phyloP scores from a whole-genome alignment of 2,113 vertebrate species.

The Neofelis nebulosa region DNA sequence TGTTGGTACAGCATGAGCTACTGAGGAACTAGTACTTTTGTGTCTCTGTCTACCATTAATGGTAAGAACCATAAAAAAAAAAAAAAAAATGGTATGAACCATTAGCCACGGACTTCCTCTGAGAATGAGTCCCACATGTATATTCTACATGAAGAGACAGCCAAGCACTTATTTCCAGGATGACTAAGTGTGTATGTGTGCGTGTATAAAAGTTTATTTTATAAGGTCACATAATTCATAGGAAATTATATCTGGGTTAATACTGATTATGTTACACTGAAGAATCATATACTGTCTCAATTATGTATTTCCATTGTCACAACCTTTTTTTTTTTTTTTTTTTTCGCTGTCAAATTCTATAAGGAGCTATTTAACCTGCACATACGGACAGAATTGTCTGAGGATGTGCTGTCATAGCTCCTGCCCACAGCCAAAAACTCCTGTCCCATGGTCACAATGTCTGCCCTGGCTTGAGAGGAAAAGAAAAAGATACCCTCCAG shows the following conservation, averaged over 20 bases:
- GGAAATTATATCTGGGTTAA: background rate
- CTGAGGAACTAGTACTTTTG: background rate
- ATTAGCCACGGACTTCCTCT: constrained; percentile 28
- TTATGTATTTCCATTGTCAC: background rate
- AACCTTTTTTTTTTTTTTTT: background rate
- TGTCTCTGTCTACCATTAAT: background rate
- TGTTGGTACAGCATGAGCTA: background rate
- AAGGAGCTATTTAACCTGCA: background rate
- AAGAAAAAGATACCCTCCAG: background rate
- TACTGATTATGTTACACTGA: background rate
- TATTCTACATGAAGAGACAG: background rate
- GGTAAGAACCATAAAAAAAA: background rate
- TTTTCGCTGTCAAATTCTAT: background rate
- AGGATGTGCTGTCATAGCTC: background rate
- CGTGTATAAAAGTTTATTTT: background rate
- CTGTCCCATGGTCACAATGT: background rate
- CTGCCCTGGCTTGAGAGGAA: background rate
- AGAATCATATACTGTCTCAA: background rate
- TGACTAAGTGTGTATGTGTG: background rate
- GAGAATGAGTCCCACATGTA: background rate
- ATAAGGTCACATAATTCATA: background rate
- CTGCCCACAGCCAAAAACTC: background rate
- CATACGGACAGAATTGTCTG: background rate
- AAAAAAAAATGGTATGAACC: background rate
- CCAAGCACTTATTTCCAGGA: constrained; percentile 37